Percentiles rank a stretch among this genome's conserved stretches.
Conservation (phyloP, 1,140 invertebrate genomes). For the Halictus rubicundus region DNA sequence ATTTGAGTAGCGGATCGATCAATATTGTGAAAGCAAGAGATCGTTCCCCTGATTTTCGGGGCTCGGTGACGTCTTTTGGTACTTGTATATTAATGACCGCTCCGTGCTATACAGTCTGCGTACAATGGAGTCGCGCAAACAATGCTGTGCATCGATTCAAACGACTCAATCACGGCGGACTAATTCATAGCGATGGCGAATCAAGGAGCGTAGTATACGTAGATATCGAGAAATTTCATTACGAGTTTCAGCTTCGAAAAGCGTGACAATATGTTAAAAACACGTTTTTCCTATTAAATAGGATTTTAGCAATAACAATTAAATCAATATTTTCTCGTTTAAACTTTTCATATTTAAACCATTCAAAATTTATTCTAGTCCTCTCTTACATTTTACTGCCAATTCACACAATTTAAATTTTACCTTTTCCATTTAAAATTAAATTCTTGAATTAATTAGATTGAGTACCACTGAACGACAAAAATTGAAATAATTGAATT, state of each 20-base stretch:
- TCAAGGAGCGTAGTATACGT: too few relatives aligned
- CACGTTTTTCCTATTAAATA: neutral
- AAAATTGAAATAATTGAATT: too few relatives aligned
- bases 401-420: too few relatives aligned
- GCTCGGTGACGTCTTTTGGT: constrained; percentile 42
- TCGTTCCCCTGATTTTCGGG: constrained; percentile 48
- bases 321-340: too few relatives aligned
- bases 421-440: too few relatives aligned
- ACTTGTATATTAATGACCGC: constrained; percentile 69
- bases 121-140: constrained; percentile 62
- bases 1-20: constrained; percentile 9
- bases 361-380: too few relatives aligned
- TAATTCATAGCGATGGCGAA: constrained; percentile 47
- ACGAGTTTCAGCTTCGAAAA: neutral
- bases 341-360: too few relatives aligned
- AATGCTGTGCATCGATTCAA: constrained; percentile 68
- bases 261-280: too few relatives aligned
- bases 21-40: constrained; percentile 25
- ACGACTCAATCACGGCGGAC: constrained; percentile 67
- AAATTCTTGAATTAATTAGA: too few relatives aligned
- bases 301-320: too few relatives aligned
- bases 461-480: too few relatives aligned
- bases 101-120: constrained; percentile 38
- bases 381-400: too few relatives aligned
- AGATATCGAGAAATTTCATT: neutral